Evolutionary conservation across 1,140 invertebrate species (phyloP).

Genomic region (Laodelphax striatellus): DNA sequence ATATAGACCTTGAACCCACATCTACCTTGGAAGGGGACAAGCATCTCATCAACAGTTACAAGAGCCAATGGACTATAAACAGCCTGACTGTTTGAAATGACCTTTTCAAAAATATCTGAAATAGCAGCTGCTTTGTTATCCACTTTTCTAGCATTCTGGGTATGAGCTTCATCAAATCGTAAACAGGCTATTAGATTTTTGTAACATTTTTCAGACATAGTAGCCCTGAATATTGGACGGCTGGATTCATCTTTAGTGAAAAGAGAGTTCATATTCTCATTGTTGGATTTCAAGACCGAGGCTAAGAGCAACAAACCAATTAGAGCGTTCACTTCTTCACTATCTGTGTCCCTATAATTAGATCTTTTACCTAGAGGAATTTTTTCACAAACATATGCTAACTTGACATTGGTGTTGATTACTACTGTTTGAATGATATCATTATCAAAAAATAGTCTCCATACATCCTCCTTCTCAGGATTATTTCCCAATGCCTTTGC

Average conservation of each 20-base stretch:
- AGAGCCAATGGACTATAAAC: background rate
- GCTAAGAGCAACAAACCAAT: conserved; percentile 1
- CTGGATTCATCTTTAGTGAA: conserved; percentile 1
- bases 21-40: conserved; percentile 29
- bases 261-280: background rate
- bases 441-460: conserved; percentile 7
- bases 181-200: background rate
- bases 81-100: background rate
- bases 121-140: background rate
- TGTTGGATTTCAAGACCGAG: conserved; percentile 3
- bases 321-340: conserved; percentile 5
- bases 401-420: background rate
- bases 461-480: conserved; percentile 4
- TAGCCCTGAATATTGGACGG: background rate
- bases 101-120: conserved; percentile 3
- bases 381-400: background rate
- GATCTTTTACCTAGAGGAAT: background rate
- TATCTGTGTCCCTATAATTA: conserved; percentile 6
- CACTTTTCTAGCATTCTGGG: background rate
- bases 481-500: conserved; percentile 1
- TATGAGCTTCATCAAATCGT: background rate
- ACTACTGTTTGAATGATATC: conserved; percentile 7
- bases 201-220: conserved; percentile 5
- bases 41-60: conserved; percentile 28
- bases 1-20: conserved; percentile 26